These are phyloP conservation scores for Steatocranus sp. DNA, from an alignment of 2,797 vertebrate species.

Conservation along the genomic window DNA sequence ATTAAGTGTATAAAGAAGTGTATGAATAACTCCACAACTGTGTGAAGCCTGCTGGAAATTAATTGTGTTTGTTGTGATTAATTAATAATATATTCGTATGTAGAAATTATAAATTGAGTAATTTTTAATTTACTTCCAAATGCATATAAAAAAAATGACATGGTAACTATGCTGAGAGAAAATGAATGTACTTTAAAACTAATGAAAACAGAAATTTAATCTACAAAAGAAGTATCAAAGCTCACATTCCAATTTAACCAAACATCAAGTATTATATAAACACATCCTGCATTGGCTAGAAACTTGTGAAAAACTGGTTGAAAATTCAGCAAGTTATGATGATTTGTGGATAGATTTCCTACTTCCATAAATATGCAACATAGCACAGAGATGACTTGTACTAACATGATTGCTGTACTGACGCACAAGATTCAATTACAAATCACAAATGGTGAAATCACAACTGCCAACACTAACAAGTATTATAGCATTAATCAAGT, in stretches of 20 bases:
- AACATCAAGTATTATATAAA: not conserved
- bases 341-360: not conserved
- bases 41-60: not conserved
- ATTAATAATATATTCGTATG: not conserved
- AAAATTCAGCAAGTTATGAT: not conserved
- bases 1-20: not conserved
- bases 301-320: not conserved
- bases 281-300: not conserved
- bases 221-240: not conserved
- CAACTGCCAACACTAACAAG: constrained; percentile 5
- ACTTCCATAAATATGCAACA: not conserved
- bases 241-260: not conserved
- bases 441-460: constrained; percentile 8
- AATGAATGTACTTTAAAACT: not conserved
- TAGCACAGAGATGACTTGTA: not conserved
- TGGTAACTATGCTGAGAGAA: not conserved
- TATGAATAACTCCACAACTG: not conserved
- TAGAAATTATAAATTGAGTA: not conserved
- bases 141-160: not conserved
- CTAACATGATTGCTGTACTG: not conserved
- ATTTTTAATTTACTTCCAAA: not conserved
- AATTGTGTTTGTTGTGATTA: not conserved
- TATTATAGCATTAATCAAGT: constrained; percentile 2
- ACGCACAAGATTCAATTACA: not conserved
- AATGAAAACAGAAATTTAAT: not conserved